Percentiles rank a stretch among this genome's conserved stretches.
These are phyloP conservation scores for Pseudanteris insignis DNA, from an alignment of 2,888 invertebrate genomes.

Conservation along the genomic window DNA sequence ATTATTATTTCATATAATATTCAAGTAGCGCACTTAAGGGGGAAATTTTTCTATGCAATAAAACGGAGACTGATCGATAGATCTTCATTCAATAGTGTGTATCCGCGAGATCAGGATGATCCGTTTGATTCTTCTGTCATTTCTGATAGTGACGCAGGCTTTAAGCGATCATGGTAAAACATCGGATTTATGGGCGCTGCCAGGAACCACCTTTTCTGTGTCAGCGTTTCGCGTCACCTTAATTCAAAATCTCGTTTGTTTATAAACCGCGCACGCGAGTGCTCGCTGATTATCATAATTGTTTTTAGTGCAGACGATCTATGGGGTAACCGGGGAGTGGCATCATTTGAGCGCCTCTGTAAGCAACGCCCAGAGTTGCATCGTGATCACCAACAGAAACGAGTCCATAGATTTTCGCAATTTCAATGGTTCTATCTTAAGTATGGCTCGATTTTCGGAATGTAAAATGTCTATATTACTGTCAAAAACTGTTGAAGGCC, in stretches of 20 bases:
- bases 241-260: conserved; percentile 5
- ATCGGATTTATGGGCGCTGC: conserved; percentile 52
- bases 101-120: conserved; percentile 47
- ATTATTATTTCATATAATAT: no score
- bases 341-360: conserved; percentile 7
- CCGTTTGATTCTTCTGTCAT: conserved; percentile 50
- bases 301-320: conserved; percentile 21
- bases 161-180: conserved; percentile 51
- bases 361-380: conserved; percentile 17
- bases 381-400: conserved; percentile 5
- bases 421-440: not conserved
- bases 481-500: conserved; percentile 3
- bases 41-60: conserved; percentile 34
- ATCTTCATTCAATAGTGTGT: conserved; percentile 42
- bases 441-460: not conserved
- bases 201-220: conserved; percentile 55
- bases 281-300: conserved; percentile 24
- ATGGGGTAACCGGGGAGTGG: conserved; percentile 6
- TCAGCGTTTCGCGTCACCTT: conserved; percentile 31
- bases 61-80: conserved; percentile 40
- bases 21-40: conserved; percentile 4
- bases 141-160: conserved; percentile 47
- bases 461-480: conserved; percentile 14
- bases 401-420: conserved; percentile 2
- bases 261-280: conserved; percentile 3